phyloP scores from a whole-genome alignment of 2,888 invertebrate genomes.

The Unio delphinus region DNA sequence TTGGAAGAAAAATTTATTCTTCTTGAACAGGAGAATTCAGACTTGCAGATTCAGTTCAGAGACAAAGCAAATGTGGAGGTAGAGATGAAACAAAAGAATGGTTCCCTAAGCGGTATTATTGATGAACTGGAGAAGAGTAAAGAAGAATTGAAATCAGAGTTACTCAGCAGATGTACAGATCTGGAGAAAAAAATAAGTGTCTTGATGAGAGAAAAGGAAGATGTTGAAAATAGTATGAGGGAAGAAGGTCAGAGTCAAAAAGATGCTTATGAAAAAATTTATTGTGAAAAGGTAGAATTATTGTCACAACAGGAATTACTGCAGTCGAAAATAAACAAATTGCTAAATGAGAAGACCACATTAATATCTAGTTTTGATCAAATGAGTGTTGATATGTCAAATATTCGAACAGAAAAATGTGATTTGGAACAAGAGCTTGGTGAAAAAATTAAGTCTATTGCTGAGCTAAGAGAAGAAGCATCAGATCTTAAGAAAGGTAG shows the following conservation, averaged over 20 bases:
- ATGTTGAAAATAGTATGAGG: background rate
- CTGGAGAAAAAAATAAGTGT: slow-evolving; percentile 9
- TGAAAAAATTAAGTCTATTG: too few species aligned
- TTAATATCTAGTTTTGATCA: background rate
- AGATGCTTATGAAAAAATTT: slow-evolving; percentile 4
- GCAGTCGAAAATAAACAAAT: background rate
- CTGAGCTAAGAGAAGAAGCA: slow-evolving; percentile 2
- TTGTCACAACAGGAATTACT: background rate
- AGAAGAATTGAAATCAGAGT: slow-evolving; percentile 12
- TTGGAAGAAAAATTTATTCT: too few species aligned
- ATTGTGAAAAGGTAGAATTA: slow-evolving; percentile 2
- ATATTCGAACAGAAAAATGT: slow-evolving; percentile 11
- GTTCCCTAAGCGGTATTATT: slow-evolving; percentile 4
- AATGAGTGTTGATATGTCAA: too few species aligned
- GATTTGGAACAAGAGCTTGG: slow-evolving; percentile 14
- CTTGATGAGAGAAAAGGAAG: slow-evolving; percentile 5
- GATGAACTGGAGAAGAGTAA: slow-evolving; percentile 23
- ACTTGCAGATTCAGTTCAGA: background rate
- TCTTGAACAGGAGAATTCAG: too few species aligned
- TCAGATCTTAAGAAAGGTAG: slow-evolving; percentile 9
- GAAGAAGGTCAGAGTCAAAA: slow-evolving; percentile 4
- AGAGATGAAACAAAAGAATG: slow-evolving; percentile 8
- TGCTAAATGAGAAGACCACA: background rate
- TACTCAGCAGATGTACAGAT: slow-evolving; percentile 1
- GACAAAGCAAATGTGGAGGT: slow-evolving; percentile 3